A percentile compares a stretch with the other conserved stretches of the same genome.
Evolutionary conservation across 2,888 invertebrate species (phyloP).

Genomic region (Aricia artaxerxes): DNA sequence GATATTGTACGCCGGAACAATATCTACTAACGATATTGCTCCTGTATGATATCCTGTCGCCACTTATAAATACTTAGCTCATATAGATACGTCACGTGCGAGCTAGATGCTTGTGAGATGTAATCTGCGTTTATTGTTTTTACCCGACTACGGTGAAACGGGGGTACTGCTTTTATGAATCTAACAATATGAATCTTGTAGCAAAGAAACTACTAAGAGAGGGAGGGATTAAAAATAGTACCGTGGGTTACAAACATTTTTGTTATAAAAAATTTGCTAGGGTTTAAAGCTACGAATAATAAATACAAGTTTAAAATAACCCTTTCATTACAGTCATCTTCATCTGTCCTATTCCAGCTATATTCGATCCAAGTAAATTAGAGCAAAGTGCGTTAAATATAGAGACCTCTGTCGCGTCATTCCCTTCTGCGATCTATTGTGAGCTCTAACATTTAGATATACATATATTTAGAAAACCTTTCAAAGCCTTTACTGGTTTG

Average conservation of each 20-base stretch:
- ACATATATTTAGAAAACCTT: neutral
- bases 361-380: neutral
- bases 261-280: too few species aligned
- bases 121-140: neutral
- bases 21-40: slow-evolving; percentile 5
- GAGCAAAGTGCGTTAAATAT: neutral
- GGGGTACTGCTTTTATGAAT: neutral
- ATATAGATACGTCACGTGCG: neutral
- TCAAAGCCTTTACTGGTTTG: neutral
- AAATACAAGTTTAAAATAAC: too few species aligned
- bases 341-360: neutral
- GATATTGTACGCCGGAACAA: neutral
- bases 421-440: neutral
- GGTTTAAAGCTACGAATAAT: too few species aligned
- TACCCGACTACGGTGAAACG: neutral
- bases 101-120: neutral
- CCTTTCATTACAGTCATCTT: too few species aligned
- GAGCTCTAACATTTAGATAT: neutral
- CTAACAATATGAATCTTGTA: too few species aligned
- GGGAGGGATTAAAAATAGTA: too few species aligned
- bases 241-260: too few species aligned
- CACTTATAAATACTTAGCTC: neutral
- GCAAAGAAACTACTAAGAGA: neutral
- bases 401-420: neutral
- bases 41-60: neutral